These are phyloP conservation scores for Melopsittacus undulatus DNA, from an alignment of 2,797 vertebrate species.

Conservation along the genomic window DNA sequence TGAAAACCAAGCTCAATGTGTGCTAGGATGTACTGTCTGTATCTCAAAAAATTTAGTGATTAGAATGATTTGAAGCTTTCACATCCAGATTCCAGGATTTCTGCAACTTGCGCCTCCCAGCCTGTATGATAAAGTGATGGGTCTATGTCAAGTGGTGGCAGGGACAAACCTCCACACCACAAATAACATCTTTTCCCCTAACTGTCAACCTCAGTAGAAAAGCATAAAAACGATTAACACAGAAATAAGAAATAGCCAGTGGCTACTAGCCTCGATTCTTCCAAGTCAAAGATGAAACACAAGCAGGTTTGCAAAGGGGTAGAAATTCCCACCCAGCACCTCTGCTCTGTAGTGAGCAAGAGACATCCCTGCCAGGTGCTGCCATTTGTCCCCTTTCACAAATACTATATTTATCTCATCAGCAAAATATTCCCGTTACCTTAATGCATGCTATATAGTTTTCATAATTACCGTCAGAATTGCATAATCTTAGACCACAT, in stretches of 20 bases:
- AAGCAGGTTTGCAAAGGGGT: neutral
- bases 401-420: neutral
- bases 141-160: neutral
- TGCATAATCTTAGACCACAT: neutral
- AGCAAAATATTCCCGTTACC: neutral
- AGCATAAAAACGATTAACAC: neutral
- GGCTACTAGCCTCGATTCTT: neutral
- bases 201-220: neutral
- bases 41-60: neutral
- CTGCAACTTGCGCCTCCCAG: neutral
- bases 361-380: neutral
- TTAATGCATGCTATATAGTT: neutral
- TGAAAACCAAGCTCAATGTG: constrained; percentile 17
- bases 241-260: neutral
- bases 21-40: neutral
- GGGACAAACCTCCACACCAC: neutral
- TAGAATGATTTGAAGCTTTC: neutral
- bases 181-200: neutral
- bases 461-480: neutral
- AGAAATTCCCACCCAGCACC: neutral
- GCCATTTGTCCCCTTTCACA: neutral
- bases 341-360: neutral
- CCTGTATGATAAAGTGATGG: neutral
- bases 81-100: neutral
- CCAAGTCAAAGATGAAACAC: neutral